Percentiles rank a stretch among this genome's conserved stretches.
phyloP scores from a whole-genome alignment of 2,797 vertebrate species.

The Molossus alvarezi region DNA sequence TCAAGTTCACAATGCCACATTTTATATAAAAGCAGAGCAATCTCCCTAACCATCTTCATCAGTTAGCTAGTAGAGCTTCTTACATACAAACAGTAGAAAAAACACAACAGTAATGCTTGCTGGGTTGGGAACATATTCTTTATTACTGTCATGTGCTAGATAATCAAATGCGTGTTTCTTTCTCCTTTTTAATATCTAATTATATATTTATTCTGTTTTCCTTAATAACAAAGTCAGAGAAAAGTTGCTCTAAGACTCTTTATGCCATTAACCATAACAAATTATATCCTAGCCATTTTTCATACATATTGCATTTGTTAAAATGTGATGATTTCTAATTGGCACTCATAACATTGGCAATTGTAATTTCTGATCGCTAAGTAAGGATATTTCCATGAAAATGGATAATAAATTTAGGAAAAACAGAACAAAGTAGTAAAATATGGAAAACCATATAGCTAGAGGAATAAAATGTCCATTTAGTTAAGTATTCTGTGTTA shows the following conservation, averaged over 20 bases:
- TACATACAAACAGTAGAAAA: neutral
- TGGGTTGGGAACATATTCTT: neutral
- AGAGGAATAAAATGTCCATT: neutral
- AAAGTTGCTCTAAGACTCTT: neutral
- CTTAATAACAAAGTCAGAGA: neutral
- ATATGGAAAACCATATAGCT: neutral
- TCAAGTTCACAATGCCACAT: neutral
- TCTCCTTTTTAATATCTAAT: neutral
- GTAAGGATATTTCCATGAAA: neutral
- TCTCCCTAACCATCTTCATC: neutral
- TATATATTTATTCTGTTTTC: neutral
- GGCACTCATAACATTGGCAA: neutral
- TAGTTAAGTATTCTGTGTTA: neutral
- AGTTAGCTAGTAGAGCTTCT: neutral
- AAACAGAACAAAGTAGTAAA: constrained; percentile 4
- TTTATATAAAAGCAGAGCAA: neutral
- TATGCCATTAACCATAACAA: neutral
- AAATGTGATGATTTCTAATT: constrained; percentile 22
- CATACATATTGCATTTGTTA: neutral
- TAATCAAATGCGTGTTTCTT: neutral
- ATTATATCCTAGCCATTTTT: neutral
- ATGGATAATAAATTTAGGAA: constrained; percentile 3
- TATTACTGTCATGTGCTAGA: neutral
- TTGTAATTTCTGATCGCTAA: neutral
- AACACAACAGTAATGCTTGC: neutral